Conservation (phyloP, 2,113 vertebrate species). For the Syngnathoides biaculeatus region DNA sequence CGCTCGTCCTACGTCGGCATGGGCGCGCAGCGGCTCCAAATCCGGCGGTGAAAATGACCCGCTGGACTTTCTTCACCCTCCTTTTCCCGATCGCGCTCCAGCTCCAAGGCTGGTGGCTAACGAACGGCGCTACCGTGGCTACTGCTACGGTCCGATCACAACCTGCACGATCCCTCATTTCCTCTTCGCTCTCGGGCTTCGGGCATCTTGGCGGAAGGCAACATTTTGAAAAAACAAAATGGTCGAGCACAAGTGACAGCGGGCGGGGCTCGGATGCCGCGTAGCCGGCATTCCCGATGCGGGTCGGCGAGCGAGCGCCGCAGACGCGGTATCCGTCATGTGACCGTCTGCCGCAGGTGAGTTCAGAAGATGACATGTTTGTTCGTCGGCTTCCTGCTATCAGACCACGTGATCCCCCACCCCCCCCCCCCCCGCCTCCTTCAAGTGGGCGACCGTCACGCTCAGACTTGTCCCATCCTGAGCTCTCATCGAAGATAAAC, state of each 20-base stretch:
- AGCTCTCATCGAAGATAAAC: constrained; percentile 59
- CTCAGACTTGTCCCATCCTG: constrained; percentile 38
- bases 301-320: constrained; percentile 41
- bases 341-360: constrained; percentile 15
- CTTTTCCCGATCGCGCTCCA: no score
- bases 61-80: no score
- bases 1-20: no score
- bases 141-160: no score
- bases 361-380: constrained; percentile 16
- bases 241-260: not conserved
- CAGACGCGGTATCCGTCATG: constrained; percentile 55
- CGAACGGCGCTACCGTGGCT: no score
- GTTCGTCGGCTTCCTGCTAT: not conserved
- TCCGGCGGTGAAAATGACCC: no score
- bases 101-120: no score
- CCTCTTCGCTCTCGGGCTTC: no score
- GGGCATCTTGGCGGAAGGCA: no score
- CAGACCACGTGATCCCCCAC: not conserved
- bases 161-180: no score
- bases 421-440: not conserved
- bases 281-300: constrained; percentile 45
- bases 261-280: not conserved
- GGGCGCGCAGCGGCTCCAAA: no score
- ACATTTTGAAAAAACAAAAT: not conserved
- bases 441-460: constrained; percentile 25